These are phyloP conservation scores for Ptychochromis oligacanthus DNA, from an alignment of 2,113 vertebrate species.

Conservation along the genomic window DNA sequence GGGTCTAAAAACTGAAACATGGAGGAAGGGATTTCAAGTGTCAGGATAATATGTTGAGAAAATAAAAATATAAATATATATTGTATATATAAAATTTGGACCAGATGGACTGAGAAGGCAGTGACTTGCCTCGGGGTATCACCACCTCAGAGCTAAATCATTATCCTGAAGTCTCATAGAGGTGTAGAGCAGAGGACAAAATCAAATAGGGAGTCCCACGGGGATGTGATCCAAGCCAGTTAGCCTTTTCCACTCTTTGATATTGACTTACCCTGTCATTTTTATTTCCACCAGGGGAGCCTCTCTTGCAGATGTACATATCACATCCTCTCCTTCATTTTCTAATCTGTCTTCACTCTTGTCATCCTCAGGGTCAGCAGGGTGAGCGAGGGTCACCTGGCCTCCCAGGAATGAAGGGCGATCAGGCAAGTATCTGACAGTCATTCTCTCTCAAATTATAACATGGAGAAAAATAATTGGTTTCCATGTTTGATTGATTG, in stretches of 20 bases:
- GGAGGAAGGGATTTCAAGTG: not conserved
- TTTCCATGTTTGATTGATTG: slow-evolving; percentile 35
- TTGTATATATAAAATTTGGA: too few species aligned
- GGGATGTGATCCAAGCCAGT: slow-evolving; percentile 12
- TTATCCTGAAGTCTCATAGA: not conserved
- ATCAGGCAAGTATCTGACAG: slow-evolving; percentile 82
- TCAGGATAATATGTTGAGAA: not conserved
- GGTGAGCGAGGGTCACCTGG: slow-evolving; percentile 88
- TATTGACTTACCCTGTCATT: slow-evolving; percentile 48
- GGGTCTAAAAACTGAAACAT: not conserved
- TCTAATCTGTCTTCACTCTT: slow-evolving; percentile 33
- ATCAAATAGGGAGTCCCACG: slow-evolving; percentile 7
- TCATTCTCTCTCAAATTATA: slow-evolving; percentile 4
- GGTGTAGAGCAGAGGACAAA: slow-evolving; percentile 21
- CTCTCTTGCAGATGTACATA: slow-evolving; percentile 3
- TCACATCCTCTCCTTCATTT: slow-evolving; percentile 28
- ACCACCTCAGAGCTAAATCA: not conserved
- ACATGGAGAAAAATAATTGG: slow-evolving; percentile 7
- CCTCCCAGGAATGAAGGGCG: slow-evolving; percentile 87
- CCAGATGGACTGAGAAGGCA: not conserved
- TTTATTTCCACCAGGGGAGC: slow-evolving; percentile 17
- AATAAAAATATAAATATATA: not conserved
- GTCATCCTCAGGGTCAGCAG: slow-evolving; percentile 87
- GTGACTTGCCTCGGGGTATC: not conserved
- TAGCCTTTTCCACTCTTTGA: slow-evolving; percentile 33